phyloP scores from a whole-genome alignment of 2,113 vertebrate genomes.

The Nymphicus hollandicus region DNA sequence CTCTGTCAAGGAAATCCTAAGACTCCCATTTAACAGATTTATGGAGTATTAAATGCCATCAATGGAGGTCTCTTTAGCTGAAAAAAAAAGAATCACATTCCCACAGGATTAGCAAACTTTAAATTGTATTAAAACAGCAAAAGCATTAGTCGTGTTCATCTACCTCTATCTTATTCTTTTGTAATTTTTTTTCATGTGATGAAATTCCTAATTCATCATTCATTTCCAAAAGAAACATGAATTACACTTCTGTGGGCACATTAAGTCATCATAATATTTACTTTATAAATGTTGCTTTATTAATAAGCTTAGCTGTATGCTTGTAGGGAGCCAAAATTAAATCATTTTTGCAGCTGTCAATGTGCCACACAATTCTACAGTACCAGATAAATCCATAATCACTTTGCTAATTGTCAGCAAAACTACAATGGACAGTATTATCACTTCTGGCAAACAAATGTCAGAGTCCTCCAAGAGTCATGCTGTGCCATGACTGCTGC shows the following conservation, averaged over 20 bases:
- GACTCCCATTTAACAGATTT: background rate
- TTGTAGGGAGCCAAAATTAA: background rate
- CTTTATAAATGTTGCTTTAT: conserved; percentile 7
- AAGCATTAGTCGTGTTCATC: background rate
- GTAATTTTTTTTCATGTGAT: background rate
- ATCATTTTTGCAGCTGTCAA: conserved; percentile 48
- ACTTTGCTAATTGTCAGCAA: background rate
- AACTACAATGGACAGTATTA: conserved; percentile 33
- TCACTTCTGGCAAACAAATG: conserved; percentile 6
- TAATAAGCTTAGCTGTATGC: background rate
- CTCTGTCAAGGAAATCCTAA: background rate
- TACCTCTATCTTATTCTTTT: background rate
- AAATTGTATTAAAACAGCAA: background rate
- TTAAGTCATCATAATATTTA: conserved; percentile 8
- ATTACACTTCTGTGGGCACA: background rate
- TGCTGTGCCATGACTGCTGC: background rate
- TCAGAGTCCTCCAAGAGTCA: background rate
- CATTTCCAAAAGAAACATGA: background rate
- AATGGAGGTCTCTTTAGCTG: background rate
- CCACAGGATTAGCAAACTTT: background rate
- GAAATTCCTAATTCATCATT: background rate
- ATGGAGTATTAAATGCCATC: background rate
- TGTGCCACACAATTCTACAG: background rate
- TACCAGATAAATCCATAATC: conserved; percentile 25
- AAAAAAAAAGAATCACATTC: background rate